Evolutionary conservation across 1,140 invertebrate genomes (phyloP).

Genomic region (Oreohelix idahoensis): DNA sequence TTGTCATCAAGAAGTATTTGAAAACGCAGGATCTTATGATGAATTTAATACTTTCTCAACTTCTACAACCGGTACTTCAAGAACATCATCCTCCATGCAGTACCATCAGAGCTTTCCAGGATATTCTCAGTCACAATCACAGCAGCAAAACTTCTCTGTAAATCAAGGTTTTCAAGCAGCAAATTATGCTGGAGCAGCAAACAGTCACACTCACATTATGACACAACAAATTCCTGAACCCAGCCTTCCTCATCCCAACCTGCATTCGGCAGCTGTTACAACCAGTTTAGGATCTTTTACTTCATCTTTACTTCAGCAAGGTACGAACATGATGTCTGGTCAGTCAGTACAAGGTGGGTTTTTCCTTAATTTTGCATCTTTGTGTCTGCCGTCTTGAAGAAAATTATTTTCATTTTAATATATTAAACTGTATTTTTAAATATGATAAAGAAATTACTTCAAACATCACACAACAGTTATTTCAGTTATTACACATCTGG

Average conservation of each 20-base stretch:
- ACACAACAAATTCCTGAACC: constrained; percentile 3
- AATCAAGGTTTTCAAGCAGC: constrained; percentile 7
- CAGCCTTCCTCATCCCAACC: background rate
- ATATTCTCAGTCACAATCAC: constrained; percentile 14
- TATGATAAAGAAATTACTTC: too few relatives aligned
- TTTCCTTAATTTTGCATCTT: too few relatives aligned
- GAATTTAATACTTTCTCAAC: background rate
- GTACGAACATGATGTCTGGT: background rate
- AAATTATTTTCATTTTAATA: too few relatives aligned
- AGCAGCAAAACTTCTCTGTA: background rate
- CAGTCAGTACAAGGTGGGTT: background rate
- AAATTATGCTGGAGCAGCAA: background rate
- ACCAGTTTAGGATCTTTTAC: background rate
- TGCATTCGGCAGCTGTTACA: background rate
- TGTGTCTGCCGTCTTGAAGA: too few relatives aligned
- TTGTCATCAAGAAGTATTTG: background rate
- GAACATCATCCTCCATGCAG: constrained; percentile 1
- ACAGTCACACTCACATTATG: background rate
- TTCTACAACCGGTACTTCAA: background rate
- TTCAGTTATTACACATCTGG: too few relatives aligned
- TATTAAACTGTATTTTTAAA: too few relatives aligned
- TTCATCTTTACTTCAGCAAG: constrained; percentile 1
- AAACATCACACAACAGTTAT: too few relatives aligned
- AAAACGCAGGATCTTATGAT: background rate
- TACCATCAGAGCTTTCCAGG: constrained; percentile 42